Evolutionary conservation across 2,797 vertebrate genomes (phyloP), one percentile per base, ranked within the genome.

Genomic region (Thamnophis elegans): DNA sequence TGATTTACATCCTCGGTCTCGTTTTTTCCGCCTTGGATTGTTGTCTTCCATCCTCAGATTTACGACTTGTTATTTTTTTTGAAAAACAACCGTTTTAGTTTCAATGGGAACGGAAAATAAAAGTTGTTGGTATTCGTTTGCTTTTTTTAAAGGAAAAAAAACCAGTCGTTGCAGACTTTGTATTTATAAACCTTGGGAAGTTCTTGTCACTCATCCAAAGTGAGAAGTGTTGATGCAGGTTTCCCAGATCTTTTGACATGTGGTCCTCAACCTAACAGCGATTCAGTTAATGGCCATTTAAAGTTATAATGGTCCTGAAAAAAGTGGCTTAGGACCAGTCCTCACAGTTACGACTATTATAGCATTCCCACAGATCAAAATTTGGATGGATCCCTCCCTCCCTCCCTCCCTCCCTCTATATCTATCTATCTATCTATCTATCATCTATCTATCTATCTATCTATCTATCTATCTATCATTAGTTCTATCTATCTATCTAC

Each of bases 41-140:
- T 85, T 6, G 9, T 73, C 94, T 47, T 36, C 68, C 92, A 14
- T 92, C 90, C 47, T 91, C 25, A 73, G 90, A 13, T 55, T 86
- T 42, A 88, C 10, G n/a, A 60, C 32, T 1, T 53, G 14, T 88
- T 53, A 11, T n/a, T n/a, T n/a, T 55, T 59, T 93, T 28, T 53
- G 4, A 28, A 36, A 82, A 91, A 53, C 5, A 22, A 9, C 58
- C 36, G 9, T n/a, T 54, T 32, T 32, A 26, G 5, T 20, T 51
- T 25, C 78, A 47, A 54, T 42, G 73, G 54, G 14, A n/a, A 12
- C 85, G 14, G 47, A 53, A 51, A 51, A 28, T 85, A n/a, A 82
- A 90, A 90, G 22, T 28, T 22, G 1, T 22, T 22, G 68, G 1
- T 4, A 22, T 42, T 42, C 32, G 32, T 36, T 36, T 3, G 16